Evolutionary conservation across 2,888 invertebrate species (phyloP).

Genomic region (Philhelius pedissequus): DNA sequence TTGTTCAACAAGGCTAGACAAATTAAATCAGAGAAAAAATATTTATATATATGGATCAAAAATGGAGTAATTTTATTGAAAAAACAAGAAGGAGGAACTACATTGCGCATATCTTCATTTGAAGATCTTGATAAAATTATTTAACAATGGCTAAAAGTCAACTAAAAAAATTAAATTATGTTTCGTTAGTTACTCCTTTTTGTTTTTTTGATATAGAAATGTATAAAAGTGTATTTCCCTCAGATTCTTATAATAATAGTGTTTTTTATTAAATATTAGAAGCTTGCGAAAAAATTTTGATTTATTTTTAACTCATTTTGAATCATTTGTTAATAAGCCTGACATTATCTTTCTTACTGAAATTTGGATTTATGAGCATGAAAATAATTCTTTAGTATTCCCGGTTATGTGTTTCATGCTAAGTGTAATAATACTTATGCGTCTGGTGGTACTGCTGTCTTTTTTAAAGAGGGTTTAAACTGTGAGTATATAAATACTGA

Average conservation of each 20-base stretch:
- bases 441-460: constrained; percentile 4
- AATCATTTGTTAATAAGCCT: constrained; percentile 13
- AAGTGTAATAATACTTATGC: constrained; percentile 12
- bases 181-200: too few relatives aligned
- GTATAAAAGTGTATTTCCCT: neutral
- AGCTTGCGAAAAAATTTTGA: neutral
- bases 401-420: neutral
- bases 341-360: constrained; percentile 5
- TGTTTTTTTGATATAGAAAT: neutral
- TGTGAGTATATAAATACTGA: neutral
- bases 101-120: neutral
- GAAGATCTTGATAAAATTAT: neutral
- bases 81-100: neutral
- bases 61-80: neutral
- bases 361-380: constrained; percentile 1
- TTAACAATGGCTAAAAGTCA: neutral
- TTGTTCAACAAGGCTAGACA: neutral
- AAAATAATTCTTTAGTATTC: neutral
- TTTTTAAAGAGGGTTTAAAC: neutral
- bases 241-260: neutral
- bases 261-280: neutral
- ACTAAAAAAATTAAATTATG: neutral
- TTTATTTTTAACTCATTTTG: neutral
- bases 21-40: neutral
- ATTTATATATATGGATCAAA: neutral